Evolutionary conservation across 1,140 invertebrate species (phyloP).

Genomic region (Papilio xuthus): DNA sequence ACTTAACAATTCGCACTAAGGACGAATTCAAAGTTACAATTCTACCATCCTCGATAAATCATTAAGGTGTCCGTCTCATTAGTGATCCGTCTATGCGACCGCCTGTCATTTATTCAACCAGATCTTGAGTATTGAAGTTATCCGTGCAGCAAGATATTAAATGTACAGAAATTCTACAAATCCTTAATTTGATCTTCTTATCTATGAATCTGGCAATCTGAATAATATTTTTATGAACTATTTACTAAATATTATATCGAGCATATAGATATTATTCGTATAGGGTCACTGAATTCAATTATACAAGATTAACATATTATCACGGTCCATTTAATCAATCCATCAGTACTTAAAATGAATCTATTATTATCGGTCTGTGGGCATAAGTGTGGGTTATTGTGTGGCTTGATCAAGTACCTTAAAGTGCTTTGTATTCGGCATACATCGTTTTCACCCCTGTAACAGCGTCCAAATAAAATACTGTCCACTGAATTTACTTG

Average conservation of each 20-base stretch:
- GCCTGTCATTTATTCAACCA: neutral
- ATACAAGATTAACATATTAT: neutral
- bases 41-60: constrained; percentile 41
- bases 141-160: neutral
- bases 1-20: constrained; percentile 40
- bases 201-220: too few species aligned
- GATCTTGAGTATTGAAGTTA: constrained; percentile 21
- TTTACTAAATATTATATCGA: too few species aligned
- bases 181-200: too few species aligned
- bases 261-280: too few species aligned
- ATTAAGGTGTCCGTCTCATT: constrained; percentile 42
- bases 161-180: too few species aligned
- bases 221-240: too few species aligned
- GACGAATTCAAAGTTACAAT: constrained; percentile 18
- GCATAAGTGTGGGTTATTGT: too few species aligned
- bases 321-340: neutral
- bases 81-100: constrained; percentile 39
- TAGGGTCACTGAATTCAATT: too few species aligned
- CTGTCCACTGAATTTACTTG: constrained; percentile 29
- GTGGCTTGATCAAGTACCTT: neutral
- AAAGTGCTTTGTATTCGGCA: neutral
- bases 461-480: constrained; percentile 9
- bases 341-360: neutral
- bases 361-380: neutral
- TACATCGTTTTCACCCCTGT: constrained; percentile 23